A percentile compares a stretch with the other conserved stretches of the same genome.
These are phyloP conservation scores for Bombus superbus DNA, from an alignment of 1,140 invertebrate genomes.

Conservation along the genomic window DNA sequence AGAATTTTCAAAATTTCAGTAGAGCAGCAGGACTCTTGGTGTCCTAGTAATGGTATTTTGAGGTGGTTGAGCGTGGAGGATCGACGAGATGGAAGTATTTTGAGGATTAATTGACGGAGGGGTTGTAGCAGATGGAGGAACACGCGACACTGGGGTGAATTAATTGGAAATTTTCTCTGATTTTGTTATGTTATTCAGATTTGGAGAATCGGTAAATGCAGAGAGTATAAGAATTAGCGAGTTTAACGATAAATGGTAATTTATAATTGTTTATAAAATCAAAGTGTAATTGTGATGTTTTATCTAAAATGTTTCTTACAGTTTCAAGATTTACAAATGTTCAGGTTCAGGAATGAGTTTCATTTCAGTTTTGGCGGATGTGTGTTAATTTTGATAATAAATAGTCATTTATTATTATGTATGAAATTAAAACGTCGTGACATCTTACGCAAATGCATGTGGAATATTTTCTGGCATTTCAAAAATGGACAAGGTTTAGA, in stretches of 20 bases:
- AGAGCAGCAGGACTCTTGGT: no score
- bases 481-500: no score
- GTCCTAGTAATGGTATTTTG: neutral
- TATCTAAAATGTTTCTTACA: no score
- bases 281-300: no score
- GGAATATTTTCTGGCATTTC: no score
- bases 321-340: no score
- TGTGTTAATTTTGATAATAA: no score
- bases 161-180: neutral
- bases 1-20: neutral
- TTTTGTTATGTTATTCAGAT: neutral
- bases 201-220: neutral
- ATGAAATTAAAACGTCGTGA: no score
- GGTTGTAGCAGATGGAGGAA: conserved; percentile 6
- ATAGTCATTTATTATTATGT: no score
- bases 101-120: neutral
- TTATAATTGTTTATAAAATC: neutral
- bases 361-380: no score
- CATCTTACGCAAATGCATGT: no score
- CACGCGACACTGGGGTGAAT: neutral
- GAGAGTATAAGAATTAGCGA: neutral
- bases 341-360: no score
- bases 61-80: neutral
- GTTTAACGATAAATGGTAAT: neutral
- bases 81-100: neutral